Base-by-base conservation (phyloP, 2,797 vertebrate genomes). In the Myripristis murdjan region DNA sequence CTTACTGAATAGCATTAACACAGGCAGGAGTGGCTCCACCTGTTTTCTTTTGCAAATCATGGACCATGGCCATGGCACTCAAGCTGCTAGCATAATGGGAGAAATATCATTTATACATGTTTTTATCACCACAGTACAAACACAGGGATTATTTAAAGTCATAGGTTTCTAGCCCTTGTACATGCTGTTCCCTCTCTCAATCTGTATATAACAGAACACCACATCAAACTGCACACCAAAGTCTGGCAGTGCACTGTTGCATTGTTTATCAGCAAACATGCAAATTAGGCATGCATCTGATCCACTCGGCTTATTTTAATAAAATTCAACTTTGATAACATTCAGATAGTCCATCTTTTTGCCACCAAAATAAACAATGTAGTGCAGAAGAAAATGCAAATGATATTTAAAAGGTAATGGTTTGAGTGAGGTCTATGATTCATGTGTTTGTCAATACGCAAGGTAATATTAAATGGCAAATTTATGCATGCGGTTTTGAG, bases 31-130 rank as follows among this genome's bases (percentile, higher is more conserved):
- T 48, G 64, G 12, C 43, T 69, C 37, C 62, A 76, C 64, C 72
- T 62, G 72, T 62, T 73, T 79, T 55, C 31, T 72, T 55, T 75
- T 62, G 52, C 64, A 76, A 85, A 82, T 75, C 26, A 48, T 68
- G 39, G 46, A 71, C 23, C 0, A 0, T 49, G 75, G 67, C 63
- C 60, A 48, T 60, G 54, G 51, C 35, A 54, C 54, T 73, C 51
- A 72, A 54, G 39, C n/a, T 41, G 57, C 53, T 47, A 26, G 35
- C 18, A 31, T 65, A 48, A 72, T 12, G 23, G 24, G 28, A 56
- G 6, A 56, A 74, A 72, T 51, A 35, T 28, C 51, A 70, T 66
- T 39, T 18, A 43, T 22, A 52, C 8, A 3, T 62, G 12, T 59
- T 71, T 5, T 57, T 48, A 24, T 18, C 18, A 16, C 43, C 4